These are phyloP conservation scores for Hecatera dysodea DNA, from an alignment of 2,888 invertebrate genomes.

Conservation along the genomic window DNA sequence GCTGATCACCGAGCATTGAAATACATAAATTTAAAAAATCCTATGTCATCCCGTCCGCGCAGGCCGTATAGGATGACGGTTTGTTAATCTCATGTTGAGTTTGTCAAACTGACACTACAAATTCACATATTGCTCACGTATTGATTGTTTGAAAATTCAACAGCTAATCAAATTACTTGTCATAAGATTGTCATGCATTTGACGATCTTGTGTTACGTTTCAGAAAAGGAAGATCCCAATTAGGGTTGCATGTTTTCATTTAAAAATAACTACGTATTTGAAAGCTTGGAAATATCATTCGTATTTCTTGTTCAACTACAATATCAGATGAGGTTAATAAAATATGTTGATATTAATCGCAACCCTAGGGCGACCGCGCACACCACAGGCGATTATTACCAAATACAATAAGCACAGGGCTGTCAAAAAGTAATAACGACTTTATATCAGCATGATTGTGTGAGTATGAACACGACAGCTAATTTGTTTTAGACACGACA, in stretches of 20 bases:
- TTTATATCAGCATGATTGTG: constrained; percentile 44
- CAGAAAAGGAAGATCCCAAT: not conserved
- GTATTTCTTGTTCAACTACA: not conserved
- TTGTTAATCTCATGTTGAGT: not conserved
- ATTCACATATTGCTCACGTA: not conserved
- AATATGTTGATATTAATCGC: not conserved
- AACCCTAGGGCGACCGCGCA: constrained; percentile 9
- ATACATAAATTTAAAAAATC: too few relatives aligned
- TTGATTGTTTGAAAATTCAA: not conserved
- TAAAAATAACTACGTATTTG: not conserved
- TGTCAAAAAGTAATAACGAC: constrained; percentile 40
- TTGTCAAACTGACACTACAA: not conserved
- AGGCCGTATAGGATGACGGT: too few relatives aligned
- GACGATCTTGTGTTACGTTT: not conserved
- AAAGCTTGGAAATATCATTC: not conserved
- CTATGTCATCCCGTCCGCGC: not conserved
- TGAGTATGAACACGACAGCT: constrained; percentile 26
- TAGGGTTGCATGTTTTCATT: not conserved
- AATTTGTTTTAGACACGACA: constrained; percentile 50
- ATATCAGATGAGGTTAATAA: not conserved
- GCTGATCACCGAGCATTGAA: too few relatives aligned
- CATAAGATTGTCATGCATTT: not conserved
- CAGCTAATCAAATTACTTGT: not conserved
- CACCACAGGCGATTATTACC: constrained; percentile 30
- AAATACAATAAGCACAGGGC: constrained; percentile 47